Percentiles rank a stretch among this genome's conserved stretches.
phyloP scores from a whole-genome alignment of 2,888 invertebrate species.

The Galerucella nymphaeae region DNA sequence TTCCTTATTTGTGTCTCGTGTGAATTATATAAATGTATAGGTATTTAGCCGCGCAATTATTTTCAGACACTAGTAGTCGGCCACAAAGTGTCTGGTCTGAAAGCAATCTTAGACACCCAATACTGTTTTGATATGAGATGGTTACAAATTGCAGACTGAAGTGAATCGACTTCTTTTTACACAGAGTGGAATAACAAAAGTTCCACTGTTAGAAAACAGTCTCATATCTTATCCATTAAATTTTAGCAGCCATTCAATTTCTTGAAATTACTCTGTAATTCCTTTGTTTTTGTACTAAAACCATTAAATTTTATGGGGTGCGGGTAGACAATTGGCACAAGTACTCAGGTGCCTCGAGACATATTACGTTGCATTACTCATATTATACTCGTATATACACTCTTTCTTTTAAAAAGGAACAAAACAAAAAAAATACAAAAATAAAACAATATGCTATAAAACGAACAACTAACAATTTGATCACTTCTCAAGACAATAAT shows the following conservation, averaged over 20 bases:
- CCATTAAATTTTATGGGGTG: slow-evolving; percentile 32
- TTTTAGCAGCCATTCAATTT: slow-evolving; percentile 17
- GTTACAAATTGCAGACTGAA: no score
- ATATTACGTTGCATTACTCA: slow-evolving; percentile 23
- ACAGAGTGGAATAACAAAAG: background rate
- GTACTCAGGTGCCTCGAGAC: slow-evolving; percentile 29
- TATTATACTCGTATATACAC: slow-evolving; percentile 14
- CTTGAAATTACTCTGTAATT: slow-evolving; percentile 21
- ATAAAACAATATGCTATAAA: slow-evolving; percentile 34
- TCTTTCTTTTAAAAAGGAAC: slow-evolving; percentile 11
- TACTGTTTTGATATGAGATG: no score
- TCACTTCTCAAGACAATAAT: slow-evolving; percentile 25
- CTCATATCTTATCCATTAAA: slow-evolving; percentile 13
- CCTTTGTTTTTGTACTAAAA: slow-evolving; percentile 30
- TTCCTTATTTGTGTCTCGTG: no score
- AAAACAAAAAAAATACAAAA: slow-evolving; percentile 5
- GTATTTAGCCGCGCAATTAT: no score
- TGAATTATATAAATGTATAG: no score
- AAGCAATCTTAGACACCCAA: no score
- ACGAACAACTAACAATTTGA: slow-evolving; percentile 30
- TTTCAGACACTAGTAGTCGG: no score
- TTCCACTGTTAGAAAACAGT: background rate
- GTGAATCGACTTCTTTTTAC: background rate
- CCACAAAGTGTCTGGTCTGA: no score
- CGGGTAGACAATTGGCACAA: slow-evolving; percentile 27